Base-by-base conservation (phyloP, 2,113 vertebrate species). In the Vombatus ursinus region DNA sequence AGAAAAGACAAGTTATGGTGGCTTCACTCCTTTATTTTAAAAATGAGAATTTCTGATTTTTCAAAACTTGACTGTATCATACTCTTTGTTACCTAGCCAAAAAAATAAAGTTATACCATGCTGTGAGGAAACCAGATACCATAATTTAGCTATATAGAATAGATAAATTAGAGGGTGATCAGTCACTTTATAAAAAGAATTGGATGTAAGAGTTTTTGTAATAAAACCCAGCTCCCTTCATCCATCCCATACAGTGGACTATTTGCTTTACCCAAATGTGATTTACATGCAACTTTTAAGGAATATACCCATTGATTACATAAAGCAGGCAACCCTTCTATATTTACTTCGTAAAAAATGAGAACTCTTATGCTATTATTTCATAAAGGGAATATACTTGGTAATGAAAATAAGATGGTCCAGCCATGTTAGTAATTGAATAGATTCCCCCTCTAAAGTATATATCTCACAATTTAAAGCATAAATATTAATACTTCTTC, bases 111-210 rank as follows among this genome's bases (percentile, higher is more conserved):
- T 92, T 68, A 50, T 93, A n/a, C 92, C 84, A 77, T 92, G 53
- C 92, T 95, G 84, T 53, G 94, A 94, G 54, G 89, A 89, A 89
- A 57, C n/a, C 48, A 93, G 90, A 95, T 84, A 92, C 61, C 91
- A 90, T 57, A 90, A 92, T 90, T 77, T 47, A 95, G 90, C 50
- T 94, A 52, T 95, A 91, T 90, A 92, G 92, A 93, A 47, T 91
- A n/a, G 0, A 0, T 54, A 50, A 47, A 12, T 68, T 52, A 0
- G 23, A 48, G 11, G 52, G 48, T 90, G 49, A 77, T 50, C 89
- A 51, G 9, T 91, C 52, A 3, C 47, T 44, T 14, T 0, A 44
- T 7, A 28, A 52, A 50, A 95, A 93, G 90, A 53, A 48, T 91
- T 50, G 24, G 44, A n/a, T 31, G 48, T 52, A 96, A 37, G 47